Base-by-base conservation (phyloP, 2,797 vertebrate genomes). In the Alosa sapidissima region DNA sequence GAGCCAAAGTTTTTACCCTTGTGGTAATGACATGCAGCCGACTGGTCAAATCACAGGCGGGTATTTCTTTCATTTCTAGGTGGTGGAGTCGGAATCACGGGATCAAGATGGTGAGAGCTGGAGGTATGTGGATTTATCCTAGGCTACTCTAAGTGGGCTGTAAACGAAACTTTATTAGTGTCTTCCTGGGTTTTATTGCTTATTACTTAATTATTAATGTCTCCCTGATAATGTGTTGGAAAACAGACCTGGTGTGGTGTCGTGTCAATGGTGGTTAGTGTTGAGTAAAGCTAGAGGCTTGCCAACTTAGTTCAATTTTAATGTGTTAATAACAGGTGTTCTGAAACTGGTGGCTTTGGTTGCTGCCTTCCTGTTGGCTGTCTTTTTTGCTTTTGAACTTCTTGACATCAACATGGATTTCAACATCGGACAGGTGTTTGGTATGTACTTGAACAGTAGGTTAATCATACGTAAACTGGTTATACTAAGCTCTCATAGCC, bases 331-430 rank as follows among this genome's bases (percentile, higher is more conserved):
- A 83, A 14, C 87, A 99, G 98, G 96, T 90, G 89, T 96, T 86
- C 90, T 97, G 65, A 99, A 98, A 93, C 91, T 97, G 83, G 91
- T 93, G 72, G 93, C 94, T 9, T 91, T 98, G 3, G 6, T 97
- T 82, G 94, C 93, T 45, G 91, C 95, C n/a, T 97, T 97, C 92
- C 89, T 98, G 87, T 84, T 99, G 24, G 96, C 92, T 0, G 95
- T 97, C 85, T 98, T 98, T 90, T 92, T 99, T 92, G 96, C 96
- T 85, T 97, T 97, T 88, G 96, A 99, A 91, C 95, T 99, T 85
- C 95, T 99, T 81, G 97, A 98, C 90, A 96, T 97, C 41, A 97
- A 97, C 92, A 93, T 95, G 92, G 97, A 98, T 87, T 94, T 97
- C 68, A 97, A 94, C 82, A 90, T 98, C 85, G 90, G 93, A 84